phyloP scores from a whole-genome alignment of 2,888 invertebrate species.

The Seira sanloemensis region DNA sequence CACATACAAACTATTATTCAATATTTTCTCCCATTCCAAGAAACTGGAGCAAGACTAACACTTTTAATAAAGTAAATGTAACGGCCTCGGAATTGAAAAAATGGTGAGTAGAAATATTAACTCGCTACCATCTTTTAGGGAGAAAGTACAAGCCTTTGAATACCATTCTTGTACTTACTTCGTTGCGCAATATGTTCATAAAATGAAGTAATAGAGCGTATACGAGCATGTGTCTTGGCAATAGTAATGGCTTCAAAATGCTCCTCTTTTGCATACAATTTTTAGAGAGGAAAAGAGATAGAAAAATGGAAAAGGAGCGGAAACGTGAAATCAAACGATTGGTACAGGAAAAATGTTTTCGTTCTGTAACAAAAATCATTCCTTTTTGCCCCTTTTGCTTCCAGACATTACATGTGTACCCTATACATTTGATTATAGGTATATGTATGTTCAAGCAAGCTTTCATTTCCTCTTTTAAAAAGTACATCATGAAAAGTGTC shows the following conservation, averaged over 20 bases:
- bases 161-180: neutral
- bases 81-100: constrained; percentile 7
- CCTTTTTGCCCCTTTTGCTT: neutral
- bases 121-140: no score
- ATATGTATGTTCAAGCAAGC: no score
- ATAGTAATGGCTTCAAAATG: neutral
- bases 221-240: no score
- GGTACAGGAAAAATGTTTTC: constrained; percentile 21
- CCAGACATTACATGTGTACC: no score
- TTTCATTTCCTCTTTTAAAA: neutral
- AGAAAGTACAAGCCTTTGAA: no score
- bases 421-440: no score
- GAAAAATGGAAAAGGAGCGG: constrained; percentile 31
- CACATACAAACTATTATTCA: neutral
- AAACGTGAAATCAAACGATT: constrained; percentile 59
- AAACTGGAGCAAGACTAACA: constrained; percentile 11
- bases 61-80: constrained; percentile 14
- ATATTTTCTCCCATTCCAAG: neutral
- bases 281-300: neutral
- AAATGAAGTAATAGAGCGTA: neutral
- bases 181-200: neutral
- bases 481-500: neutral
- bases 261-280: neutral
- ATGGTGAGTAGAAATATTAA: no score
- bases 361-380: neutral